Evolutionary conservation across 2,888 invertebrate species (phyloP), one percentile per base, ranked within the genome.

Genomic region (Mayetiola destructor): DNA sequence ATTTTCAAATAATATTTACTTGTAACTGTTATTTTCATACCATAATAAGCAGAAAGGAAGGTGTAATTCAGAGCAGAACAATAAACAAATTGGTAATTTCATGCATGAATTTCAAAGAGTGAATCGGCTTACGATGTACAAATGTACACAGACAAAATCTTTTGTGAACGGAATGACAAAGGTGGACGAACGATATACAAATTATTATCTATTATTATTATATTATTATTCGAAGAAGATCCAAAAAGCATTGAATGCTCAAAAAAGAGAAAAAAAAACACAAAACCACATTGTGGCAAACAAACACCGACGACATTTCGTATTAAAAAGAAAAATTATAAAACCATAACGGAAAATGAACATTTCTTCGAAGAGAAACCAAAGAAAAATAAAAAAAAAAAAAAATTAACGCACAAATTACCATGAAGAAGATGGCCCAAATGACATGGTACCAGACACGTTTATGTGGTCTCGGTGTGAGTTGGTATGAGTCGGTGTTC

Each of bases 31-130:
- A 27, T 48, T 48, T 18, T 48, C 27, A 48, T 48, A 48, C 23
- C 48, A 23, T n/a, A 48, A 48, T 48, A 27, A n/a, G n/a, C n/a
- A n/a, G n/a, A n/a, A n/a, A n/a, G n/a, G n/a, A n/a, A n/a, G n/a
- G n/a, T n/a, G n/a, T n/a, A 48, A 48, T 48, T 48, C 16, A 27
- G 48, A 48, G 48, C 42, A 42, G 42, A 42, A 23, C 48, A 48
- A 48, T 48, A 48, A n/a, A 48, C 48, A 48, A 48, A 48, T 48
- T 27, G 48, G 27, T 48, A 48, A 27, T 48, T 48, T 48, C 48
- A 48, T 48, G 48, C 48, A 48, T 27, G n/a, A 48, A n/a, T 14
- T 48, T 48, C 27, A 23, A 39, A 39, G 14, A 36, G n/a, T 36
- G 14, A 12, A 36, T 3, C 12, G 3, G 36, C 5, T 4, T 5